Base-by-base conservation (phyloP, 1,140 invertebrate species). In the Drosophila orena region DNA sequence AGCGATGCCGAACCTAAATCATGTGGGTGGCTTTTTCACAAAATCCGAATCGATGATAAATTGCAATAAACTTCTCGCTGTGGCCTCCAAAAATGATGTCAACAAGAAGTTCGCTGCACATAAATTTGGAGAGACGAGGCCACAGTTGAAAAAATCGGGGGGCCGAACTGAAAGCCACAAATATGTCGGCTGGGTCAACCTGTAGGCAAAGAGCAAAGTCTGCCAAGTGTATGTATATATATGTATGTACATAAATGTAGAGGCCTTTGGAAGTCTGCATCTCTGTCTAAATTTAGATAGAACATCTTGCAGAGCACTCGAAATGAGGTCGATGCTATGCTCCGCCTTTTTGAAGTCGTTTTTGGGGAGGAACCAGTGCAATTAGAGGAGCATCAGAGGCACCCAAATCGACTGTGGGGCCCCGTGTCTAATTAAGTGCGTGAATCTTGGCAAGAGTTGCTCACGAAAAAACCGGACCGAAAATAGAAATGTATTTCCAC, bases 351-450 rank as follows among this genome's bases (percentile, higher is more conserved):
- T 80, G 78, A 76, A 76, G 72, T 64, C 47, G 30, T 34, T 44
- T 49, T 53, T 35, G 37, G 20, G 40, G 62, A 69, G 61, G 77
- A 57, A 49, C 61, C 53, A 47, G 58, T 81, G 78, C 78, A 81
- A 81, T 81, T 81, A 81, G 78, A 81, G 78, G 78, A 70, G 55
- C 72, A 73, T 42, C 49, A 34, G 43, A 35, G 57, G 20, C 50
- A 42, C 42, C 55, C 70, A 58, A 50, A 73, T 62, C 71, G 75
- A 59, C 71, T 30, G 47, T 69, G 59, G 55, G 38, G 68, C 47
- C 66, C 75, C 75, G 56, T 68, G 66, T 88, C 83, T 89, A 89
- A 88, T 89, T 88, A 88, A 83, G 84, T 83, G 79, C 79, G 70
- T 72, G 58, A 79, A 73, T 88, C 83, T 88, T 89, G 81, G 78